Evolutionary conservation across 2,113 vertebrate species (phyloP), one percentile per base, ranked within the genome.

Genomic region (Colossoma macropomum): DNA sequence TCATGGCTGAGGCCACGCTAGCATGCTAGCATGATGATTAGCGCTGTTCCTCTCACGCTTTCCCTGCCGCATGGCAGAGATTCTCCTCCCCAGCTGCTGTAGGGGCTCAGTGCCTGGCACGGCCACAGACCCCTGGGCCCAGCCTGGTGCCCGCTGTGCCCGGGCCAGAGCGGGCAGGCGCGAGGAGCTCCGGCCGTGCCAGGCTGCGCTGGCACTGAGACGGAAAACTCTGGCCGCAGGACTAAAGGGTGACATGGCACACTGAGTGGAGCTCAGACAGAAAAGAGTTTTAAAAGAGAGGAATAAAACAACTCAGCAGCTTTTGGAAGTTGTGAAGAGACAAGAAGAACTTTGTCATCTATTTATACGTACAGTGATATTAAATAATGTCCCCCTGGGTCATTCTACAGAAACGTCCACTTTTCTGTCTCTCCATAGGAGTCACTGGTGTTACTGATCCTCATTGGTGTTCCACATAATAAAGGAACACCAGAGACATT

Each of bases 71-170:
- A 8, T 6, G 54, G 5, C 54, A 8, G 21, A 56, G 54, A 23
- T 56, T 56, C 54, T 56, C 54, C 59, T 62, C 59, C 25, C 59
- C 59, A 27, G 59, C 59, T 62, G 59, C 59, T 62, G 59, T 62
- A 4, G 25, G 59, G 59, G 59, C 59, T 25, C 59, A 62, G 59
- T 3, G 59, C 59, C 59, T 62, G 59, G 59, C 54, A 56, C 19
- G 0, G 54, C 54, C 6, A 1, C 21, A 56, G 54, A 56, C 54
- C 54, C 21, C 5, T 0, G 15, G 54, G 54, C 54, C 54, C 54
- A 56, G 54, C 54, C 54, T 21, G 54, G 21, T 56, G 54, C 54
- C 54, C 19, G 54, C 54, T 8, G 54, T 56, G 54, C 54, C 54
- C 54, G 21, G 21, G 54, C 54, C 54, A 56, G 48, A 50, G 13